Conservation (phyloP, 2,797 vertebrate species). For the Clarias fuscus region DNA sequence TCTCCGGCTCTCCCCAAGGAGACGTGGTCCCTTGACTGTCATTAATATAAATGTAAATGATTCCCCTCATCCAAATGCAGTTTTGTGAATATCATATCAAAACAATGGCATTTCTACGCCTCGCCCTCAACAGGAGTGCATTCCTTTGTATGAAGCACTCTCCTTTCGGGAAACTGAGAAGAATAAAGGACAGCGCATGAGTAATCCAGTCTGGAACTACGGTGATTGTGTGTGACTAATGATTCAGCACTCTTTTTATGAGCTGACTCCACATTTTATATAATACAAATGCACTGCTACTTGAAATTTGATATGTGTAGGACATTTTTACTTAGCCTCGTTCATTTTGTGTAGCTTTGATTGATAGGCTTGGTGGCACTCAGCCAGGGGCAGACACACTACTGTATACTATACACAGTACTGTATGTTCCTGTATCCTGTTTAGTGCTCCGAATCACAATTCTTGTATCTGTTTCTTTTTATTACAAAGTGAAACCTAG, state of each 20-base stretch:
- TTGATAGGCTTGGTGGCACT: neutral
- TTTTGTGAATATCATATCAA: constrained; percentile 65
- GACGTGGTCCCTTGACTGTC: constrained; percentile 25
- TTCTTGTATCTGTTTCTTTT: neutral
- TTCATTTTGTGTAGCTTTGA: neutral
- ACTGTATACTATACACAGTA: too few species aligned
- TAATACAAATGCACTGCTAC: neutral
- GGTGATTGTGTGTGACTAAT: neutral
- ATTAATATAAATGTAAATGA: constrained; percentile 60
- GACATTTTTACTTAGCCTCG: neutral
- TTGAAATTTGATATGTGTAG: neutral
- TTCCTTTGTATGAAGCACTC: neutral
- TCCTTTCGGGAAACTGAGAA: neutral
- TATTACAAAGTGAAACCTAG: too few species aligned
- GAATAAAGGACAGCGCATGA: neutral
- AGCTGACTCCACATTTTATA: neutral
- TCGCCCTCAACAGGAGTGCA: neutral
- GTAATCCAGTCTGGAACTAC: neutral
- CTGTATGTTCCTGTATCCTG: neutral
- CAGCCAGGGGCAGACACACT: neutral
- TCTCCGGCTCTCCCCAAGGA: constrained; percentile 28
- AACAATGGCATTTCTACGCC: constrained; percentile 47
- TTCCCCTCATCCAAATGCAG: constrained; percentile 55
- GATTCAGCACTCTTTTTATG: neutral
- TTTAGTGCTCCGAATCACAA: neutral